phyloP scores from a whole-genome alignment of 2,797 vertebrate species.

The Pipistrellus pipistrellus region DNA sequence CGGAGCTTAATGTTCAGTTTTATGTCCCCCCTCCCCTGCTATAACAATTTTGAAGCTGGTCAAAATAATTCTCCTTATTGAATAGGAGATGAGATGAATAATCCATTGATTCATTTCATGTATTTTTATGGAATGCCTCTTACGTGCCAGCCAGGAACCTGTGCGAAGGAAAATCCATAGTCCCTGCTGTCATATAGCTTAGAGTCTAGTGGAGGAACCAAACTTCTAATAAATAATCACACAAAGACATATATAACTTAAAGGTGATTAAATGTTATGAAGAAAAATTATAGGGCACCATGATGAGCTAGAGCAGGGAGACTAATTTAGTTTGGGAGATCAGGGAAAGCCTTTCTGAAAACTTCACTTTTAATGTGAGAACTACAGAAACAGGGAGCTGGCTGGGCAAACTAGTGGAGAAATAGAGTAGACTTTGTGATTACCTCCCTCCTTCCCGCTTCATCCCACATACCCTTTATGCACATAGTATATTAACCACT shows the following conservation, averaged over 20 bases:
- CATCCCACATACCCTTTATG: background rate
- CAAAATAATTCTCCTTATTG: background rate
- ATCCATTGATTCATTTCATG: slow-evolving; percentile 44
- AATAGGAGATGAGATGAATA: background rate
- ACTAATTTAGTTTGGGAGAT: background rate
- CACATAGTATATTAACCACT: background rate
- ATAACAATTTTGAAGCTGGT: slow-evolving; percentile 55
- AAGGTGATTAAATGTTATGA: background rate
- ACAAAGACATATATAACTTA: slow-evolving; percentile 45
- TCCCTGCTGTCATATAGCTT: background rate
- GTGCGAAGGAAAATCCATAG: background rate
- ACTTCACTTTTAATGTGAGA: background rate
- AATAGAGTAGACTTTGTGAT: background rate
- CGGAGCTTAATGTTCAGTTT: slow-evolving; percentile 41
- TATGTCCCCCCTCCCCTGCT: background rate
- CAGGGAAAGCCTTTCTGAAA: background rate
- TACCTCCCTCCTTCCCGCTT: background rate
- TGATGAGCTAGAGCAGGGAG: background rate
- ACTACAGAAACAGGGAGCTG: background rate
- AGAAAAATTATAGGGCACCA: background rate
- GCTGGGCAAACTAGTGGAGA: background rate
- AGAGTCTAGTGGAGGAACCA: background rate
- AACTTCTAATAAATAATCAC: slow-evolving; percentile 39
- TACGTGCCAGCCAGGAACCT: background rate
- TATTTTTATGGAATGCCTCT: background rate